phyloP scores from a whole-genome alignment of 2,888 invertebrate species.

The Apoderus coryli region DNA sequence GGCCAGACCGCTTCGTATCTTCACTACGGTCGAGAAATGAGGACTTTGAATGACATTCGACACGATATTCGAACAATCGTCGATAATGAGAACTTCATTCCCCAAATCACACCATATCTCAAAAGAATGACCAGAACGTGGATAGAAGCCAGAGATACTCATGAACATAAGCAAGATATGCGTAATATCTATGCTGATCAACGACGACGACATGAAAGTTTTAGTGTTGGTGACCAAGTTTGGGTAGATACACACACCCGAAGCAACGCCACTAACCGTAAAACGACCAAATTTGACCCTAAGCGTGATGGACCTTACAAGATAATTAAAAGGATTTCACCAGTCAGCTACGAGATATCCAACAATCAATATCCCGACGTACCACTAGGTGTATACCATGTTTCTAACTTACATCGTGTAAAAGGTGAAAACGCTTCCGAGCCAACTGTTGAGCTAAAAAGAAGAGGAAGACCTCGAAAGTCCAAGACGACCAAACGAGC shows the following conservation, averaged over 20 bases:
- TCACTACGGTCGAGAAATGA: conserved; percentile 25
- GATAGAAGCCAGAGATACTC: conserved; percentile 8
- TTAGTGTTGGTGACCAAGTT: conserved; percentile 18
- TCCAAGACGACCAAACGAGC: too few species aligned
- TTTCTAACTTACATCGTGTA: too few species aligned
- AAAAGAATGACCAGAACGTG: conserved; percentile 6
- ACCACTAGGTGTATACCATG: too few species aligned
- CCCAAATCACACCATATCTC: conserved; percentile 22
- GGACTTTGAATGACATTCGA: conserved; percentile 23
- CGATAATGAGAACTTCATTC: too few species aligned
- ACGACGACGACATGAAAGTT: conserved; percentile 15
- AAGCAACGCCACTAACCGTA: conserved; percentile 16
- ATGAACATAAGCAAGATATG: conserved; percentile 13
- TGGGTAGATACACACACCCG: conserved; percentile 17
- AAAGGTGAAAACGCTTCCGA: too few species aligned
- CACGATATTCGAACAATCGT: conserved; percentile 15
- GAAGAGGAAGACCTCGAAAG: too few species aligned
- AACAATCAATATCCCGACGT: too few species aligned
- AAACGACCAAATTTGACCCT: conserved; percentile 22
- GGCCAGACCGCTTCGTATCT: conserved; percentile 24
- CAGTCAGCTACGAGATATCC: too few species aligned
- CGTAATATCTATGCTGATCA: too few species aligned
- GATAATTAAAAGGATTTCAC: too few species aligned
- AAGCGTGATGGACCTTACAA: too few species aligned
- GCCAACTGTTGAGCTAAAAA: too few species aligned